Conservation (phyloP, 35 echinoderm and acorn worm species). For the Lytechinus variegatus region DNA sequence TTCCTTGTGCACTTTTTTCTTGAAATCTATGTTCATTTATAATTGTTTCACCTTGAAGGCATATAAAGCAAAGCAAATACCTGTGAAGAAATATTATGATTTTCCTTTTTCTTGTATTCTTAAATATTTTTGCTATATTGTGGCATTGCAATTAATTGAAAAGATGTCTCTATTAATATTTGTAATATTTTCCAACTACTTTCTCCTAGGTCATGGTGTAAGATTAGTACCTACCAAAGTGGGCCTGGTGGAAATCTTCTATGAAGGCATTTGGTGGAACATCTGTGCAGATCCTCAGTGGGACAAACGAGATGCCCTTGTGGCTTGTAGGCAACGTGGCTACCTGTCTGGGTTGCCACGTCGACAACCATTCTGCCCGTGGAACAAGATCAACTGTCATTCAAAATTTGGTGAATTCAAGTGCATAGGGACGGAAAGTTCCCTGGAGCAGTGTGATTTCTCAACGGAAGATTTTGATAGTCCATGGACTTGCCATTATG, state of each 20-base stretch:
- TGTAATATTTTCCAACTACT: no score
- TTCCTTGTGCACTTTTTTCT: no score
- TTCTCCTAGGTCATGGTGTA: neutral
- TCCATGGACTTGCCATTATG: neutral
- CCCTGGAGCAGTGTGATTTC: slow-evolving; percentile 29
- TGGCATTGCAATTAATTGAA: no score
- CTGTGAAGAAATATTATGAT: neutral
- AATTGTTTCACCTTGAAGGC: no score
- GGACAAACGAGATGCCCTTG: slow-evolving; percentile 32
- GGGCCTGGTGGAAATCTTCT: slow-evolving; percentile 21
- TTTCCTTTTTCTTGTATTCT: neutral
- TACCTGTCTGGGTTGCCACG: slow-evolving; percentile 21
- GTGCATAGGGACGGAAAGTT: slow-evolving; percentile 7
- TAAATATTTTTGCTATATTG: neutral
- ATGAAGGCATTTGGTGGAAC: slow-evolving; percentile 42
- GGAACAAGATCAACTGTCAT: neutral
- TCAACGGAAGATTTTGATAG: neutral
- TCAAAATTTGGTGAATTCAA: slow-evolving; percentile 21
- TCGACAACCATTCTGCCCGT: neutral
- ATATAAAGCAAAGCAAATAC: no score
- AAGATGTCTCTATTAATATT: no score
- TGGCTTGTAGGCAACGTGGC: slow-evolving; percentile 23
- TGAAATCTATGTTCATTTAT: no score
- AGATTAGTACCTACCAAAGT: slow-evolving; percentile 14
- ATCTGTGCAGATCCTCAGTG: slow-evolving; percentile 8